These are phyloP conservation scores for Avahi laniger DNA, from an alignment of 2,797 vertebrate genomes.

Conservation along the genomic window DNA sequence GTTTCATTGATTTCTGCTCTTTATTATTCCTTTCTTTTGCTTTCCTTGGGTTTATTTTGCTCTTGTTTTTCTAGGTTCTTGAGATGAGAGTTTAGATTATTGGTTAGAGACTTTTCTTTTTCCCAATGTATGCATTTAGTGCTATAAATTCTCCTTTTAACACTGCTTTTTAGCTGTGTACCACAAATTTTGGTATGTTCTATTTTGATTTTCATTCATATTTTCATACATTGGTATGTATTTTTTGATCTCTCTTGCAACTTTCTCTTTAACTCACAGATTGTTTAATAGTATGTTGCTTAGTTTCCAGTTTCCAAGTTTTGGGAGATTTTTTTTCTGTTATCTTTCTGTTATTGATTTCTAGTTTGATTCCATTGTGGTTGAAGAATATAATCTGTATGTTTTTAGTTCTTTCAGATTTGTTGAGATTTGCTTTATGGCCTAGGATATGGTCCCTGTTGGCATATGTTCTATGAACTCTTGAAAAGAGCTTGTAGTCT, in stretches of 20 bases:
- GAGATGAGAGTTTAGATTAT: background rate
- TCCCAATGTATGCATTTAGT: background rate
- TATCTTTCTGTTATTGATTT: background rate
- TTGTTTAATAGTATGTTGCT: background rate
- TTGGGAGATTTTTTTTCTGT: background rate
- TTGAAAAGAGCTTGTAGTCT: background rate
- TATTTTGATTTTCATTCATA: background rate
- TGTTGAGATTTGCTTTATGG: background rate
- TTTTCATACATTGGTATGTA: background rate
- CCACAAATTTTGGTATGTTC: background rate
- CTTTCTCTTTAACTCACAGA: background rate
- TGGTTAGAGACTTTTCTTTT: background rate
- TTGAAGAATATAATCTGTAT: background rate
- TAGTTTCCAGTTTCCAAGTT: background rate
- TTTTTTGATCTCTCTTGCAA: background rate
- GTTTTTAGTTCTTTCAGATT: background rate
- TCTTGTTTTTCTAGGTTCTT: background rate
- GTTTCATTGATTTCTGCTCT: background rate
- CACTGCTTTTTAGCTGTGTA: background rate
- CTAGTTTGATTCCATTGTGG: background rate
- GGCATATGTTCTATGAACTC: background rate
- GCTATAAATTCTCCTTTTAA: background rate
- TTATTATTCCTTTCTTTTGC: background rate
- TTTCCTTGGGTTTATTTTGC: background rate
- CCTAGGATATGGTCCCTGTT: background rate